Conservation (phyloP, 2,888 invertebrate species). For the Agrochola litura region DNA sequence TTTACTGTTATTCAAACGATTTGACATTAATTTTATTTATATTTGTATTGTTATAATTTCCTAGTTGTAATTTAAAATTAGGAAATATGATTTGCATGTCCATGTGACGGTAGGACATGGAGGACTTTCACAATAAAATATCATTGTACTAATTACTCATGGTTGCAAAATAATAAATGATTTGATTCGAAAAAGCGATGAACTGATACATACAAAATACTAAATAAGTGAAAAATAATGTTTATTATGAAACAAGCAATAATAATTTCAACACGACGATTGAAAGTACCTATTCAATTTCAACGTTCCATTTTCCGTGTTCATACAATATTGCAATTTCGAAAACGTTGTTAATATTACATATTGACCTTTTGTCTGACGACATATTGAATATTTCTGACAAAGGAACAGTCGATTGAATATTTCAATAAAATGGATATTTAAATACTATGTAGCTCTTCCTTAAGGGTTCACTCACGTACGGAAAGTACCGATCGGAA, state of each 20-base stretch:
- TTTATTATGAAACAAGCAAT: neutral
- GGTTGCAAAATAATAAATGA: too few species aligned
- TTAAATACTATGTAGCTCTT: constrained; percentile 31
- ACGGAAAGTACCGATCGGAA: constrained; percentile 1
- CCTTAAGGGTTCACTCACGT: neutral
- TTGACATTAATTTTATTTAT: too few species aligned
- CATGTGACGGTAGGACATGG: too few species aligned
- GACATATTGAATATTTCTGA: constrained; percentile 25
- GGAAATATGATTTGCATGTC: too few species aligned
- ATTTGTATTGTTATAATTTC: too few species aligned
- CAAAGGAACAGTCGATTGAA: constrained; percentile 38
- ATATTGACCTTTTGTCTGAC: constrained; percentile 25
- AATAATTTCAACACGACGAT: neutral
- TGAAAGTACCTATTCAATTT: neutral
- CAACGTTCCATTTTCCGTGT: neutral
- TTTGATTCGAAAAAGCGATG: too few species aligned
- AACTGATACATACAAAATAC: too few species aligned
- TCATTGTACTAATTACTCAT: too few species aligned
- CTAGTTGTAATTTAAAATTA: too few species aligned
- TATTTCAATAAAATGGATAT: constrained; percentile 43
- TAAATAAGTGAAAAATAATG: neutral
- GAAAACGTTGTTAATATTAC: constrained; percentile 23
- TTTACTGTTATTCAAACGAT: too few species aligned
- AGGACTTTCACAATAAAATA: too few species aligned
- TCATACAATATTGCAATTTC: constrained; percentile 17